Evolutionary conservation across 2,113 vertebrate genomes (phyloP), one percentile per base, ranked within the genome.

Genomic region (Crocuta crocuta): DNA sequence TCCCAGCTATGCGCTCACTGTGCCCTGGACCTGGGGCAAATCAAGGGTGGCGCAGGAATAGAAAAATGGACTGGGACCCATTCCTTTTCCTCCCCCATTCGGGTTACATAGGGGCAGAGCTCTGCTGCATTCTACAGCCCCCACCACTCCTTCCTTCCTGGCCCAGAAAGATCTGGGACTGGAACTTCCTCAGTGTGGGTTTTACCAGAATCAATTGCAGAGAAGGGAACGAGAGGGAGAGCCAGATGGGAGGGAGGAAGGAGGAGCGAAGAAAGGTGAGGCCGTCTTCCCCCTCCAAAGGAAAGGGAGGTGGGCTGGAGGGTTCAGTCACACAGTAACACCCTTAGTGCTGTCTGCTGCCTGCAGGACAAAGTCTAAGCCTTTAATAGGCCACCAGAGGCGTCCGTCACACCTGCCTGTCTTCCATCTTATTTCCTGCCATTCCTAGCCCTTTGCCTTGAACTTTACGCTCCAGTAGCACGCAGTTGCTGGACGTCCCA

Each of bases 401-500:
- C 48, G 53, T 39, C 5, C 0, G 45, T 70, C 39, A 4, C 35
- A 53, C 85, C 19, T 8, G 55, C 28, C 45, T 0, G 61, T 16
- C 58, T 89, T 65, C 61, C 2, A 5, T 55, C 53, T 39, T 24
- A 58, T 50, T 98, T 94, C 96, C 96, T 48, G 98, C 84, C 92
- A 66, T 94, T 84, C 96, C 89, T 89, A 26, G 50, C 8, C n/a
- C 63, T 85, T 76, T 9, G 17, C 61, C 55, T 89, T 96, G 97
- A 97, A 95, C 97, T 98, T 98, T 48, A 90, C 53, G 28, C 86
- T 93, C 81, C 50, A 61, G 70, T 16, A 84, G 71, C 50, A 12
- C 12, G 0, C 4, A 55, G 16, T 6, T 26, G 53, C 35, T 28
- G 43, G 70, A 35, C 85, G 45, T 45, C 66, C 73, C 31, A 24